Evolutionary conservation across 2,888 invertebrate species (phyloP), one percentile per base, ranked within the genome.

Genomic region (Eledona agricola): DNA sequence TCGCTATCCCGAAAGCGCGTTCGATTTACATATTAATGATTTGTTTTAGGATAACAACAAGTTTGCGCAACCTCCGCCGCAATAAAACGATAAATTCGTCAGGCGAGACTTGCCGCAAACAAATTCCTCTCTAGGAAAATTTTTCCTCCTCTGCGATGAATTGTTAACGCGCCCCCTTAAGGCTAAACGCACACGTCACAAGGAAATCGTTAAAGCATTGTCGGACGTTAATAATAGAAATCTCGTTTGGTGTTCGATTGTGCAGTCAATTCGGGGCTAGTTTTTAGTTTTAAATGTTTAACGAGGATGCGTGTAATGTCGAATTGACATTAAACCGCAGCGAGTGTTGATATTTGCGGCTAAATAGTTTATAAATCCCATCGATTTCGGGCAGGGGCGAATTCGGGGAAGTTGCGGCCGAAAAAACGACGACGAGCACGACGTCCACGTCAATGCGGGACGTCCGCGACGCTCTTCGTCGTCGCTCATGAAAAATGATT

Each of bases 271-370:
- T 65, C 61, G 55, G 62, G 55, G 51, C 55, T 61, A 64, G 64
- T 63, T 65, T 64, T 57, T 52, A 52, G 28, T 52, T n/a, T 62
- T 66, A 63, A 66, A 66, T 64, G 57, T 60, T 66, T 65, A 65
- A 66, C 60, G 57, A 61, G 64, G 58, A 64, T 68, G 70, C 70
- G 70, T 70, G 70, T 70, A 65, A 69, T 65, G 69, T 65, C 68
- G 63, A 65, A 67, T 63, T 64, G 67, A 67, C 67, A 67, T 67
- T 63, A 66, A 65, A 67, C 66, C 67, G 55, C 68, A 69, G 62
- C 66, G 64, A 64, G 66, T 58, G 66, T 66, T 67, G 69, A 70
- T 69, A 66, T 69, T 68, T 65, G 47, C 58, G 60, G 55, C 58
- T 67, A 64, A 66, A 69, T 69, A 62, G 60, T 69, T 69, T 60